Percentiles rank a stretch among this genome's conserved stretches.
Evolutionary conservation across 2,888 invertebrate species (phyloP).

Genomic region (Germaria angustata): DNA sequence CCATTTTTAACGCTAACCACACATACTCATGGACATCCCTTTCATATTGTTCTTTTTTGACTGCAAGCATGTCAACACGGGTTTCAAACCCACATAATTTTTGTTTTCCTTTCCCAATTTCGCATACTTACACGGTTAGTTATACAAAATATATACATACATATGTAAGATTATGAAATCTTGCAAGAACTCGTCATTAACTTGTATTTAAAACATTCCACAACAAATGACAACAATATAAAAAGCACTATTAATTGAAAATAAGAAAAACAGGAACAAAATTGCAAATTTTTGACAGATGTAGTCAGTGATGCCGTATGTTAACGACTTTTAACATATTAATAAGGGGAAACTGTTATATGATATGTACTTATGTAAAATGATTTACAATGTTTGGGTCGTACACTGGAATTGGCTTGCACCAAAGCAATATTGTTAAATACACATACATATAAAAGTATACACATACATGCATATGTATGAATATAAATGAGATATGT

Average conservation of each 20-base stretch:
- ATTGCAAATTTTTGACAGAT: conserved; percentile 25
- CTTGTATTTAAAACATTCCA: neutral
- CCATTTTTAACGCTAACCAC: neutral
- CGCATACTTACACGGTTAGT: conserved; percentile 14
- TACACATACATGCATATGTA: too few relatives aligned
- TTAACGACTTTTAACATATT: too few relatives aligned
- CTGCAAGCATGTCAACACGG: conserved; percentile 2
- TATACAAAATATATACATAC: conserved; percentile 9
- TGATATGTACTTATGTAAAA: too few relatives aligned
- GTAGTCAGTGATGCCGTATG: conserved; percentile 19
- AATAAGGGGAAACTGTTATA: too few relatives aligned
- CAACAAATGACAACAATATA: conserved; percentile 17
- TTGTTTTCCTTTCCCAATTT: neutral
- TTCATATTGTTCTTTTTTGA: neutral
- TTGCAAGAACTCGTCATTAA: conserved; percentile 17
- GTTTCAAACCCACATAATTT: conserved; percentile 20
- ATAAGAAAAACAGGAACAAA: conserved; percentile 13
- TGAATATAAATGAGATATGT: too few relatives aligned
- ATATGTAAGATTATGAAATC: neutral
- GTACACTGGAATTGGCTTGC: too few relatives aligned
- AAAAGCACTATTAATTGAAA: conserved; percentile 23
- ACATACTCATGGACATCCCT: neutral
- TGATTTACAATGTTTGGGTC: too few relatives aligned
- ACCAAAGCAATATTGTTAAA: too few relatives aligned
- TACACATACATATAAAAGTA: too few relatives aligned